Percentiles rank a stretch among this genome's conserved stretches.
phyloP scores from a whole-genome alignment of 2,113 vertebrate genomes.

The Seriola dumerili region DNA sequence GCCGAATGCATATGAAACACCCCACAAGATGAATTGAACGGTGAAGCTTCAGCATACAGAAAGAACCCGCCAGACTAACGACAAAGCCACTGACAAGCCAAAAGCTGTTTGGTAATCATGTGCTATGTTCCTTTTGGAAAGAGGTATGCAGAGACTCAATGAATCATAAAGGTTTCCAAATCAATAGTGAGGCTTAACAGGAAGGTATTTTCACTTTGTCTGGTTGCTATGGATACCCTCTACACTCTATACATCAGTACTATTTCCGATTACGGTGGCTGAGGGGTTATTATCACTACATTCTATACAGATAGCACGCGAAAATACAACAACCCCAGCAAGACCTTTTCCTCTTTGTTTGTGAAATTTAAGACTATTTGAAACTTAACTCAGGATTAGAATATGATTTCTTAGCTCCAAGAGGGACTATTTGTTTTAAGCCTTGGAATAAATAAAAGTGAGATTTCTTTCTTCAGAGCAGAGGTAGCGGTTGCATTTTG shows the following conservation, averaged over 20 bases:
- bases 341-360: neutral
- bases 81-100: slow-evolving; percentile 23
- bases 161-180: slow-evolving; percentile 30
- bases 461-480: slow-evolving; percentile 20
- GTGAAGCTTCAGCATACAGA: slow-evolving; percentile 37
- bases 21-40: slow-evolving; percentile 33
- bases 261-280: slow-evolving; percentile 24
- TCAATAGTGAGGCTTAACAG: slow-evolving; percentile 25
- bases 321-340: slow-evolving; percentile 20
- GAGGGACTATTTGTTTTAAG: neutral
- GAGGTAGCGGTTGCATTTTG: slow-evolving; percentile 1
- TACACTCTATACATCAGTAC: slow-evolving; percentile 15
- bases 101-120: slow-evolving; percentile 43
- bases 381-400: slow-evolving; percentile 15
- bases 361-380: slow-evolving; percentile 10
- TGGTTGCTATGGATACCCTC: slow-evolving; percentile 58
- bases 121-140: slow-evolving; percentile 14
- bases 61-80: slow-evolving; percentile 29
- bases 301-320: slow-evolving; percentile 1
- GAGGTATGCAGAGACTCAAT: slow-evolving; percentile 18
- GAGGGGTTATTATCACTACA: slow-evolving; percentile 37
- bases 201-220: slow-evolving; percentile 35
- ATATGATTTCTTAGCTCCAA: neutral
- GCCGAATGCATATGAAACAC: slow-evolving; percentile 44
- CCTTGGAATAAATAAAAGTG: slow-evolving; percentile 7